These are phyloP conservation scores for Platyura marginata DNA, from an alignment of 1,140 invertebrate species.

Conservation along the genomic window DNA sequence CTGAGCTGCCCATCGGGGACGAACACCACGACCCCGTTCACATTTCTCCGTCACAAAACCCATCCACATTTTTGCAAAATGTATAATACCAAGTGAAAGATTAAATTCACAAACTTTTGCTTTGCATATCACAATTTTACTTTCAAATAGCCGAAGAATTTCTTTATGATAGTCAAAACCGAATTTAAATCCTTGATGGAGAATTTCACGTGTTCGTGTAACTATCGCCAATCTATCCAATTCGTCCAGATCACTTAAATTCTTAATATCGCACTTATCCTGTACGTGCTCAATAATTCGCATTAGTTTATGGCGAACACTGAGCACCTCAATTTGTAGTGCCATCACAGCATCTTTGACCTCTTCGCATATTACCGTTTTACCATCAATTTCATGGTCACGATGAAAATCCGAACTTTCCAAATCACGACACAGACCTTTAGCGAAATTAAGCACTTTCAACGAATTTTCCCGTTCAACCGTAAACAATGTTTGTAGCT, in stretches of 20 bases:
- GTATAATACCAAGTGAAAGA: conserved; percentile 33
- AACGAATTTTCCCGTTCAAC: conserved; percentile 59
- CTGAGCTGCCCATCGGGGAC: conserved; percentile 69
- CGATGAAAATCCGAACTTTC: conserved; percentile 29
- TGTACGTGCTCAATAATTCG: conserved; percentile 42
- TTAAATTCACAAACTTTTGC: conserved; percentile 15
- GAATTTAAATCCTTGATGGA: conserved; percentile 74
- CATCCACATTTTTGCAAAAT: conserved; percentile 76
- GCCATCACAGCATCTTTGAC: conserved; percentile 43
- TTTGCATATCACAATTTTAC: conserved; percentile 14
- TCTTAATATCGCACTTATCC: conserved; percentile 27
- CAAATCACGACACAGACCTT: conserved; percentile 50
- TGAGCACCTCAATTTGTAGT: conserved; percentile 36
- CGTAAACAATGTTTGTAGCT: conserved; percentile 59
- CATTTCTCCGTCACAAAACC: conserved; percentile 62
- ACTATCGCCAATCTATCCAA: conserved; percentile 28
- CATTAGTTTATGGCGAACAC: conserved; percentile 39
- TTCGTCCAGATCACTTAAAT: conserved; percentile 29
- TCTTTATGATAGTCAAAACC: conserved; percentile 82
- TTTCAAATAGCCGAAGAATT: conserved; percentile 38
- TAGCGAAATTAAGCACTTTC: conserved; percentile 61
- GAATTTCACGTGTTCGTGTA: conserved; percentile 53
- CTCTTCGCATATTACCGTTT: conserved; percentile 27
- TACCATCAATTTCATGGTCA: conserved; percentile 25
- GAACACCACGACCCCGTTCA: conserved; percentile 60